A percentile compares a stretch with the other conserved stretches of the same genome.
Evolutionary conservation across 2,113 vertebrate genomes (phyloP).

Genomic region (Addax nasomaculatus): DNA sequence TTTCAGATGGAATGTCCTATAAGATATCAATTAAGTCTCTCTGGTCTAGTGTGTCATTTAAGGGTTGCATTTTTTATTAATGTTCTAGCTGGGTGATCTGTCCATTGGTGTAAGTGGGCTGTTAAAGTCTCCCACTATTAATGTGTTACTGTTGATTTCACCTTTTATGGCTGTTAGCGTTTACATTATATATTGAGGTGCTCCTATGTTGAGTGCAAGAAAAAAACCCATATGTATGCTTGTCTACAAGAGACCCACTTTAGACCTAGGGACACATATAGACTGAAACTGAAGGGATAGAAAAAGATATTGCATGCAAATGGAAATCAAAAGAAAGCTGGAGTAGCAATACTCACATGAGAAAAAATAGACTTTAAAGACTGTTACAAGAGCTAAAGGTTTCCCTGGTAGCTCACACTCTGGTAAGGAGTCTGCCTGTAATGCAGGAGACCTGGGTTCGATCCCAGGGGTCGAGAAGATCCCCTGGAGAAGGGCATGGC

Average conservation of each 20-base stretch:
- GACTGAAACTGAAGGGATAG: neutral
- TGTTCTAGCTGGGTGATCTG: neutral
- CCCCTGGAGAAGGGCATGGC: neutral
- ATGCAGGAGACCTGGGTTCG: neutral
- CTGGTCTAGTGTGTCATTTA: neutral
- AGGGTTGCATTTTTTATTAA: neutral
- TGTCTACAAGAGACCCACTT: neutral
- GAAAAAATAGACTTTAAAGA: neutral
- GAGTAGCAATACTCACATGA: neutral
- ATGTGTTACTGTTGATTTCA: neutral
- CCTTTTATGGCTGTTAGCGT: neutral
- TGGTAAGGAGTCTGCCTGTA: neutral
- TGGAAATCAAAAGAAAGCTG: neutral
- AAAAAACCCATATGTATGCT: neutral
- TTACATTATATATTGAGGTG: neutral
- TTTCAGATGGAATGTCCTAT: neutral
- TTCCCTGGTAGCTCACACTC: neutral
- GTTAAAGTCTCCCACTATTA: neutral
- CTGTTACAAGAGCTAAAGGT: neutral
- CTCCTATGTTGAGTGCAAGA: neutral
- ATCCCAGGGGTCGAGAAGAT: neutral
- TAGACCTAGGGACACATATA: neutral
- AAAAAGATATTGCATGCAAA: neutral
- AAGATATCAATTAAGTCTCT: neutral
- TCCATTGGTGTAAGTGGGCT: neutral